Base-by-base conservation (phyloP, 1,140 invertebrate genomes). In the Eriosoma lanigerum region DNA sequence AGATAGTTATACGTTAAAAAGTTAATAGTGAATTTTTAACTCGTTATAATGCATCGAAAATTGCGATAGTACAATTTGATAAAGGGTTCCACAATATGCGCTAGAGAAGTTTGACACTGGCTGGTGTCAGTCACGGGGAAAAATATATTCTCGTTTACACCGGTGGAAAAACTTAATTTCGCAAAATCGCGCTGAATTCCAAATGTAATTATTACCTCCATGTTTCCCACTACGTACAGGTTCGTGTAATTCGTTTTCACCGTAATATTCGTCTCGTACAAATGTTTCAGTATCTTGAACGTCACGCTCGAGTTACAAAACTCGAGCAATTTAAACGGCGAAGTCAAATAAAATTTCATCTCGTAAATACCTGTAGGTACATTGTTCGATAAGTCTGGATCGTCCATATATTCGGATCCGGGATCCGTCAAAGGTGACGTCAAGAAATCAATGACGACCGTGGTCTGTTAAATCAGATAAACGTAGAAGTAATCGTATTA, bases 231-330 rank as follows among this genome's bases (percentile, higher is more conserved):
- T 5, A 80, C 29, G 15, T 13, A 52, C 32, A 76, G 19, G 10
- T 80, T 82, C 0, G 81, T 80, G 15, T 64, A 80, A 19, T 82
- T 80, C 15, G 81, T 82, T 15, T 58, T 80, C 52, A 82, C 50
- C 12, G 60, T 70, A 12, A 82, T 38, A 24, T 80, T 82, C 4
- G 62, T 82, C 50, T 82, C 81, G 62, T 66, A 68, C 13, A 80
- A 29, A n/a, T 82, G 52, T 46, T 44, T 70, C n/a, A 68, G 15
- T 38, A 80, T 80, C 60, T 68, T 54, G 0, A 76, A 13, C 0
- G 24, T 50, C 19, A 82, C 44, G 50, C 19, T 60, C 3, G 66
- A 46, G 50, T 82, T 80, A n/a, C 73, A 75, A 54, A 54, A 78
- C 62, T 82, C 75, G 32, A 82, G 44, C 8, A 80, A 21, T 19